Base-by-base conservation (phyloP, 2,888 invertebrate genomes). In the Microplitis deprimator region DNA sequence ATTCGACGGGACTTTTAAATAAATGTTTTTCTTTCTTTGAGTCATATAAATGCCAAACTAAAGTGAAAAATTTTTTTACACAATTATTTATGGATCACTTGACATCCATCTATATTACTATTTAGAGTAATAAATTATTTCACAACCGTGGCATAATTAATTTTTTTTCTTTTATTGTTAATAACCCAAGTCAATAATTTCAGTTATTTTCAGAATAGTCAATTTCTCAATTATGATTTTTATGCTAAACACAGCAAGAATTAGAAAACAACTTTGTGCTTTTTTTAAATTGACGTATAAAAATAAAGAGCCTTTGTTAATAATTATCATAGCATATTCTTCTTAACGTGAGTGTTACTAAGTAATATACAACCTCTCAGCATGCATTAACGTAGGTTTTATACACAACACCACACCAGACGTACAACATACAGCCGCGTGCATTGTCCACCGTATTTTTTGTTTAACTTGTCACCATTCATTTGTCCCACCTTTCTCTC, bases 391-490 rank as follows among this genome's bases (percentile, higher is more conserved):
- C 77, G 75, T 71, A 77, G 75, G 77, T 72, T 75, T 77, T 68
- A 71, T n/a, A 61, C 39, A 20, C 60, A 50, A 65, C 67, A 16
- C 59, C 39, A 17, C 71, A 68, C 39, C 41, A 68, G 73, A 80
- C 71, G 68, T 74, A 60, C 59, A 13, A 50, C 50, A 50, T 50
- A 50, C 50, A 50, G 50, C 50, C 50, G 50, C 69, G 60, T 73
- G 67, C 77, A 80, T 80, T 80, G 80, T 80, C 77, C 73, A 77
- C 73, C 70, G 68, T 39, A 72, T 73, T 73, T 75, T 79, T 73
- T 69, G 61, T 77, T 69, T 74, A 50, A 75, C 76, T 76, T 68
- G 74, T 73, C 77, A 73, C 74, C 77, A 79, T 80, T 79, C 77
- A 77, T 80, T 79, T 79, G 77, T 79, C 71, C 68, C 61, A 61